phyloP scores from a whole-genome alignment of 1,140 invertebrate species.

The Nixonia krombeini region DNA sequence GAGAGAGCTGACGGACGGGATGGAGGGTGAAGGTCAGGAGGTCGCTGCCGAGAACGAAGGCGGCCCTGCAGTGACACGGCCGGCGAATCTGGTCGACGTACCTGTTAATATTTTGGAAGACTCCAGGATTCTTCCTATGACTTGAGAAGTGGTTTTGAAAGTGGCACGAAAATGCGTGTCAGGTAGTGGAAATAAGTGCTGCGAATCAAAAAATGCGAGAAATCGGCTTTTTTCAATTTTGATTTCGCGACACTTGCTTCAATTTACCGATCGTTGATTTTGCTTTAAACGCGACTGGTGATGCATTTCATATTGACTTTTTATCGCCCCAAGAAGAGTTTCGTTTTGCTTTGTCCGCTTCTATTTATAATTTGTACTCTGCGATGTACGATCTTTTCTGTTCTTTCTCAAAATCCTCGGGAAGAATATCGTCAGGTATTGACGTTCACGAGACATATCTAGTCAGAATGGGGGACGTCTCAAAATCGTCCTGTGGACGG shows the following conservation, averaged over 20 bases:
- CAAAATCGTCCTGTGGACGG: slow-evolving; percentile 9
- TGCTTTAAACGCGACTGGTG: slow-evolving; percentile 27
- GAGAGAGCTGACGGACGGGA: slow-evolving; percentile 61
- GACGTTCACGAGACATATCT: slow-evolving; percentile 32
- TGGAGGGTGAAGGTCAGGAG: slow-evolving; percentile 36
- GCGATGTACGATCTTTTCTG: background rate
- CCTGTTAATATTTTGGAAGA: slow-evolving; percentile 55
- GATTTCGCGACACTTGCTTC: no score
- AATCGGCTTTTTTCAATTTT: no score
- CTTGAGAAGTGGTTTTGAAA: slow-evolving; percentile 41
- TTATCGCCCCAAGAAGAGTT: no score
- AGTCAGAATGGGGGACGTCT: slow-evolving; percentile 34
- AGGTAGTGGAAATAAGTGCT: no score
- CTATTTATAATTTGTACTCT: background rate
- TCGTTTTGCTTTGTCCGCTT: slow-evolving; percentile 10
- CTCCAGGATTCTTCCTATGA: slow-evolving; percentile 56
- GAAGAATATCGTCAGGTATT: no score
- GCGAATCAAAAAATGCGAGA: no score
- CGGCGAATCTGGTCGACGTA: slow-evolving; percentile 49
- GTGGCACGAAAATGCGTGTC: no score
- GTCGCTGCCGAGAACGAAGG: slow-evolving; percentile 24
- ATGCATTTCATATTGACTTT: slow-evolving; percentile 28
- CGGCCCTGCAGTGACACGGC: slow-evolving; percentile 33
- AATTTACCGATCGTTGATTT: slow-evolving; percentile 29
- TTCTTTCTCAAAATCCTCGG: no score